phyloP scores from a whole-genome alignment of 2,797 vertebrate species.

The Chelon auratus region DNA sequence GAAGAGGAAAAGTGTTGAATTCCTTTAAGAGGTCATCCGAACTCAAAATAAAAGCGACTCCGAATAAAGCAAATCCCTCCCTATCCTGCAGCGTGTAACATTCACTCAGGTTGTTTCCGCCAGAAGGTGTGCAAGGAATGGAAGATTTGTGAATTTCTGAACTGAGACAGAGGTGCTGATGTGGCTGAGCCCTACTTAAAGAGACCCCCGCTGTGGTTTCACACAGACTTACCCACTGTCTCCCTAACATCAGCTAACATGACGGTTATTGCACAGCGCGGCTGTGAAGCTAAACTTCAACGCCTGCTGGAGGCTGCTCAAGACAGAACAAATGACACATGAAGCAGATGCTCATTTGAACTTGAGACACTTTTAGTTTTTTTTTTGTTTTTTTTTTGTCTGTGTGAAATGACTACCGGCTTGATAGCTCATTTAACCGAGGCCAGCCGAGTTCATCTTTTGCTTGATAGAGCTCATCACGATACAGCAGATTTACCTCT shows the following conservation, averaged over 20 bases:
- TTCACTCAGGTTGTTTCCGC: constrained; percentile 63
- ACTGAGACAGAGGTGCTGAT: constrained; percentile 60
- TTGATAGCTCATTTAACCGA: constrained; percentile 41
- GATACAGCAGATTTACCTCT: constrained; percentile 10
- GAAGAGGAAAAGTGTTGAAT: constrained; percentile 14
- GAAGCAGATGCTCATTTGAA: constrained; percentile 45
- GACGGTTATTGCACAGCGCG: constrained; percentile 58
- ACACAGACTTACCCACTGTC: constrained; percentile 60
- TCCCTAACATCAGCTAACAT: constrained; percentile 61
- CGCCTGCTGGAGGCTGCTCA: constrained; percentile 56
- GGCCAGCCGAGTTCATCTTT: constrained; percentile 34
- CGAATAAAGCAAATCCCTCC: constrained; percentile 47
- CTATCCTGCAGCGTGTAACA: constrained; percentile 39
- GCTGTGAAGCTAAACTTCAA: constrained; percentile 62
- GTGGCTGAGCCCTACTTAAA: constrained; percentile 71
- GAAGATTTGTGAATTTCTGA: constrained; percentile 61
- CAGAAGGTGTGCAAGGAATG: constrained; percentile 57
- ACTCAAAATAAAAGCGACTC: constrained; percentile 53
- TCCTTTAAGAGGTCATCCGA: constrained; percentile 31
- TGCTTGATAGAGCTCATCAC: constrained; percentile 3
- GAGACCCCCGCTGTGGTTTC: constrained; percentile 71
- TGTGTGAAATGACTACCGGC: constrained; percentile 13
- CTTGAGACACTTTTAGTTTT: constrained; percentile 9
- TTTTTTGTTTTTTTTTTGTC: constrained; percentile 29
- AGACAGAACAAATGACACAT: constrained; percentile 46